Percentiles rank a stretch among this genome's conserved stretches.
phyloP scores from a whole-genome alignment of 1,140 invertebrate species.

The Dendroctonus valens region DNA sequence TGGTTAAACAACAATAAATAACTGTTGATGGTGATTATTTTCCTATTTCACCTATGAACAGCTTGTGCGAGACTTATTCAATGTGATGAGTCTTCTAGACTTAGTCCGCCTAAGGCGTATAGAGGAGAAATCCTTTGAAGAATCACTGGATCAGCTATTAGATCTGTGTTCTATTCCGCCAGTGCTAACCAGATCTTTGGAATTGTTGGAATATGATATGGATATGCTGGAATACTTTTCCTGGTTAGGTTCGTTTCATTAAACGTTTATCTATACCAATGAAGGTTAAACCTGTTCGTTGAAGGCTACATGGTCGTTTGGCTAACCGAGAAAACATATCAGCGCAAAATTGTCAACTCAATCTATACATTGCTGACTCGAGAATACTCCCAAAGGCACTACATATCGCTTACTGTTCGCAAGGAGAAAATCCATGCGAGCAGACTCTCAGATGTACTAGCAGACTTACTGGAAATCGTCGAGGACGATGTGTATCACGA shows the following conservation, averaged over 20 bases:
- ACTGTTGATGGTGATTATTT: background rate
- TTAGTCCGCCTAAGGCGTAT: background rate
- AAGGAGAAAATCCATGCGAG: background rate
- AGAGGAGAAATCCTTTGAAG: background rate
- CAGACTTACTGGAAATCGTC: background rate
- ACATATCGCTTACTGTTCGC: background rate
- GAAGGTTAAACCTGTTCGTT: background rate
- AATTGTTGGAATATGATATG: background rate
- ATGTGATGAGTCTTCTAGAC: constrained; percentile 4
- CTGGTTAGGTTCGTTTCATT: background rate
- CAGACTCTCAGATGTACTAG: background rate
- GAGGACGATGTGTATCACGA: background rate
- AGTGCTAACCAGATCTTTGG: background rate
- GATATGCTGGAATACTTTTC: constrained; percentile 12
- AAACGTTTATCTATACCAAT: background rate
- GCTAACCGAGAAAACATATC: background rate
- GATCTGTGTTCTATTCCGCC: constrained; percentile 1
- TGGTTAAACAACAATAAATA: too few species aligned
- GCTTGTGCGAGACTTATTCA: constrained; percentile 5
- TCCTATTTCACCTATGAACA: background rate
- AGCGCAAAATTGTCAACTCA: background rate
- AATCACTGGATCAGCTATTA: background rate
- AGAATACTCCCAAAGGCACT: background rate
- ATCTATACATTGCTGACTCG: background rate
- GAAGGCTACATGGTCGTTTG: background rate